Evolutionary conservation across 2,113 vertebrate genomes (phyloP).

Genomic region (Megaceryle maxima): DNA sequence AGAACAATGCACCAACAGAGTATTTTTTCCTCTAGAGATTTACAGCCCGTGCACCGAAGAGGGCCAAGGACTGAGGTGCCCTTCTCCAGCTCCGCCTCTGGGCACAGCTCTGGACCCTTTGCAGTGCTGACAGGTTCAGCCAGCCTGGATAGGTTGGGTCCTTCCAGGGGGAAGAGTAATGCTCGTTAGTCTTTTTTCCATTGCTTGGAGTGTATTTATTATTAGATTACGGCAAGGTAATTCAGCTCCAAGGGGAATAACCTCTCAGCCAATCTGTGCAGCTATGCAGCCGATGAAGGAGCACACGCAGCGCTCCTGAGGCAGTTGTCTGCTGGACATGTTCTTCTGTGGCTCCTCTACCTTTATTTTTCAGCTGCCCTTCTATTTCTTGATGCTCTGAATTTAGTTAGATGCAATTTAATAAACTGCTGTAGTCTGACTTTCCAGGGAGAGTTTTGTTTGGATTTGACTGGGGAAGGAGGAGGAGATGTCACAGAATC

Average conservation of each 20-base stretch:
- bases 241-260: neutral
- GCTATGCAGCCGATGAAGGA: neutral
- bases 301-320: neutral
- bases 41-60: accelerated
- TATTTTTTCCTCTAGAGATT: constrained; percentile 42
- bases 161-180: neutral
- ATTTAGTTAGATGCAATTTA: neutral
- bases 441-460: neutral
- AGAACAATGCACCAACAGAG: neutral
- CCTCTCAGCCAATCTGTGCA: neutral
- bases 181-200: neutral
- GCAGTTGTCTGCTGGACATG: neutral
- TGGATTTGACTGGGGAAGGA: neutral
- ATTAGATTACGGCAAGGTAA: neutral
- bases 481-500: neutral
- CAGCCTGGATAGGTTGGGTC: neutral
- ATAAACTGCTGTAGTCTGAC: neutral
- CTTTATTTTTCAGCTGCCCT: neutral
- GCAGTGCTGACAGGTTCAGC: neutral
- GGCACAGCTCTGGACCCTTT: neutral
- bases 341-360: neutral
- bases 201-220: neutral
- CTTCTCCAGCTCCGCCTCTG: neutral
- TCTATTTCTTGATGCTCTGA: neutral
- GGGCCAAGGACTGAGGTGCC: accelerated